Evolutionary conservation across 2,888 invertebrate species (phyloP), one percentile per base, ranked within the genome.

Genomic region (Hydrotaea cyrtoneurina): DNA sequence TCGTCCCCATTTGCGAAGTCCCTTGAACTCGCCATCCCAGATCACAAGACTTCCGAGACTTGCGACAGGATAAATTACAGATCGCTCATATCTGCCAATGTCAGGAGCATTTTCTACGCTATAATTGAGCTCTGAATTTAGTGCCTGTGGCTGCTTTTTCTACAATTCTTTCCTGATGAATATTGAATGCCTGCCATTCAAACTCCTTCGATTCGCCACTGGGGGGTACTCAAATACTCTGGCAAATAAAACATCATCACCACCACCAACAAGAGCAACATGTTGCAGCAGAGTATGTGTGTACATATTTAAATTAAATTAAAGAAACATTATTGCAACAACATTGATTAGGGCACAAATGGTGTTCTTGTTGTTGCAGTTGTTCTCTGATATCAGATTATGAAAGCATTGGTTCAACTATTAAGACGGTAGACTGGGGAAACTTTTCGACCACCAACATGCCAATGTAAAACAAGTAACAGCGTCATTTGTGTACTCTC

Each of bases 321-420:
- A 85, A 85, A 80, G 53, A 85, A 85, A 85, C 85, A 82, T 85
- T 85, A 82, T 85, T 85, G 85, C 85, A 85, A 85, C 82, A 85
- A 82, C 82, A 69, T 46, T 69, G 69, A 69, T 69, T 69, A 69
- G 46, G 21, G 17, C 39, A 46, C 59, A 59, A 59, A 59, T 46
- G 69, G 23, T 46, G 69, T 69, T 50, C 50, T 46, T 69, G 69
- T 39, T 81, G 81, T 78, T 73, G 62, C 15, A 59, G 71, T 72
- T 72, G 73, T 73, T 55, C 71, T 71, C 43, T 80, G 77, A 80
- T 85, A 85, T 85, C 85, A 82, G 85, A 85, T 85, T 85, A 85
- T 85, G 85, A 85, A 69, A 82, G 82, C 79, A 71, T 73, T 77
- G 73, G 77, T 69, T 31, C 55, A 23, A 57, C 73, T 62, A 59